These are phyloP conservation scores for Poeciliopsis prolifica DNA, from an alignment of 2,113 vertebrate genomes.

Conservation along the genomic window DNA sequence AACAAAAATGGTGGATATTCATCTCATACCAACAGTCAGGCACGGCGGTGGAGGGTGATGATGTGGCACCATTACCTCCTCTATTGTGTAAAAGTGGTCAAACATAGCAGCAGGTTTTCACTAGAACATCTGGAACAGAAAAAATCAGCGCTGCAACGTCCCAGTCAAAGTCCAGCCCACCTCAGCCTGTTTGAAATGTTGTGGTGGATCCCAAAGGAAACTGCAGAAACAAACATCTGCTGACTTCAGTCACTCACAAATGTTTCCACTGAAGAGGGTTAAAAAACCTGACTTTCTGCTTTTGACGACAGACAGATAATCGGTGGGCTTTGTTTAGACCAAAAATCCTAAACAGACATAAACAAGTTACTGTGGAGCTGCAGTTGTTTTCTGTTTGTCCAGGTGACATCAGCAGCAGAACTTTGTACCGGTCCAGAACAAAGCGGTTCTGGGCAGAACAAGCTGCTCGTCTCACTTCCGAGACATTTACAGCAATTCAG, in stretches of 20 bases:
- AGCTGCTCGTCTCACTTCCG: not conserved
- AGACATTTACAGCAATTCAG: not conserved
- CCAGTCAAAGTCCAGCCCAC: too few relatives aligned
- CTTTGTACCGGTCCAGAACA: not conserved
- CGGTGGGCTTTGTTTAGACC: not conserved
- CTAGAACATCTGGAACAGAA: not conserved
- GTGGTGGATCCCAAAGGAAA: too few relatives aligned
- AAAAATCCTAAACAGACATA: not conserved
- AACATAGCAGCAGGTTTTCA: not conserved
- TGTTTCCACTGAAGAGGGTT: too few relatives aligned
- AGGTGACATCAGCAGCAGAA: not conserved
- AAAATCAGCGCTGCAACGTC: not conserved
- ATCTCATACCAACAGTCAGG: too few relatives aligned
- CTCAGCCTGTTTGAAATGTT: too few relatives aligned
- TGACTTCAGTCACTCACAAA: too few relatives aligned
- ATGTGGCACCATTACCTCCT: too few relatives aligned
- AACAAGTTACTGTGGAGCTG: too few relatives aligned
- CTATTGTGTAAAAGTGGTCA: not conserved
- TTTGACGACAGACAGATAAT: too few relatives aligned
- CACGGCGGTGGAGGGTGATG: too few relatives aligned
- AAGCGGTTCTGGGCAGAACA: not conserved
- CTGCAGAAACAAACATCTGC: too few relatives aligned
- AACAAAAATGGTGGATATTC: too few relatives aligned
- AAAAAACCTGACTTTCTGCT: not conserved
- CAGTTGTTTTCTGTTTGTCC: not conserved